Conservation (phyloP, 2,888 invertebrate genomes). For the Lepidochrysops patricia region DNA sequence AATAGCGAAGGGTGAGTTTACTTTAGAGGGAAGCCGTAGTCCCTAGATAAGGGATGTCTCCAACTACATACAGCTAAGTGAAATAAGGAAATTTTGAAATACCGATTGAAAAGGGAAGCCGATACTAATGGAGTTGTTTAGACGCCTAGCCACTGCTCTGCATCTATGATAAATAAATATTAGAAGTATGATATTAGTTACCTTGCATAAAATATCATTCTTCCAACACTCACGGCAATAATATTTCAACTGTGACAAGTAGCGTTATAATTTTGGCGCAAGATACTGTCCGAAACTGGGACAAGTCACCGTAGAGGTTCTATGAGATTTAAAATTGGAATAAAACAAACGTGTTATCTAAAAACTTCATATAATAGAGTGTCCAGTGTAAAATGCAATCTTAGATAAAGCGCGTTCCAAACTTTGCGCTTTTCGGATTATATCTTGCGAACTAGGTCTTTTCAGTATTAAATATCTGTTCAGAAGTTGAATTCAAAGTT, state of each 20-base stretch:
- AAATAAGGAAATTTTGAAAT: too few species aligned
- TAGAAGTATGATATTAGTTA: too few species aligned
- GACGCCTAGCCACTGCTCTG: too few species aligned
- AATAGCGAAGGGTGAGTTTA: too few species aligned
- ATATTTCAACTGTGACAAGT: conserved; percentile 39
- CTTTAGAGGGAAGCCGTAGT: too few species aligned
- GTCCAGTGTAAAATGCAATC: conserved; percentile 4
- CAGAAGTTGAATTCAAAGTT: not conserved
- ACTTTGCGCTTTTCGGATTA: conserved; percentile 3
- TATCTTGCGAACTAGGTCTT: not conserved
- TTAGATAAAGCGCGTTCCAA: conserved; percentile 4
- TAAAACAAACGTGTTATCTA: conserved; percentile 18
- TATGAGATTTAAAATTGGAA: conserved; percentile 17
- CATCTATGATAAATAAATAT: too few species aligned
- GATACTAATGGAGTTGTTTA: too few species aligned
- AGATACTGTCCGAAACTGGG: conserved; percentile 24
- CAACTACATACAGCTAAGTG: too few species aligned
- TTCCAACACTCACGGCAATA: conserved; percentile 40
- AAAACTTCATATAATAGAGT: conserved; percentile 12
- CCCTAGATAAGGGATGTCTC: too few species aligned
- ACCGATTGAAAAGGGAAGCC: too few species aligned
- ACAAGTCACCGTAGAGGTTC: conserved; percentile 18
- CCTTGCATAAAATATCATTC: conserved; percentile 53
- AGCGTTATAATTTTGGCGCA: conserved; percentile 33
- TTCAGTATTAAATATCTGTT: not conserved